Evolutionary conservation across 1,140 invertebrate genomes (phyloP).

Genomic region (Lepidotrigona ventralis): DNA sequence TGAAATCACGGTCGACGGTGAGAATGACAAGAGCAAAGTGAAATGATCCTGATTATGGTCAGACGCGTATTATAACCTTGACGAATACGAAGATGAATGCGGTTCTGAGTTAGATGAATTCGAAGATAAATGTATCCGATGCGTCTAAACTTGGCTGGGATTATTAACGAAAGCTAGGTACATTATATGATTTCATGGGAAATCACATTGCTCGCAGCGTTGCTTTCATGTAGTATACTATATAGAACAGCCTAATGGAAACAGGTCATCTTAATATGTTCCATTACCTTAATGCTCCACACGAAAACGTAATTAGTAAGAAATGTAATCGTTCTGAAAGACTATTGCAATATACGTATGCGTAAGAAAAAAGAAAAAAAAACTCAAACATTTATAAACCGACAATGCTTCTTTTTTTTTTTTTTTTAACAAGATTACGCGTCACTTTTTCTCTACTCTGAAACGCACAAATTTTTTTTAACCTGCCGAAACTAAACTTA

Average conservation of each 20-base stretch:
- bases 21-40: background rate
- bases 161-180: background rate
- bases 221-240: background rate
- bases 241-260: background rate
- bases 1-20: background rate
- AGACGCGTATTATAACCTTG: background rate
- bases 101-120: background rate
- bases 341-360: too few relatives aligned
- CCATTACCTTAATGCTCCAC: background rate
- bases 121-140: slow-evolving; percentile 1
- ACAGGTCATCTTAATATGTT: background rate
- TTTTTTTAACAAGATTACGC: background rate
- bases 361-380: background rate
- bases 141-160: background rate
- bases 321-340: background rate
- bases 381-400: background rate
- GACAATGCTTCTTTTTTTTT: background rate
- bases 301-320: background rate
- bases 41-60: background rate
- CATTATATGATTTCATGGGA: background rate
- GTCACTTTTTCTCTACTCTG: background rate
- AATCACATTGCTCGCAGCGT: slow-evolving; percentile 4
- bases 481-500: background rate
- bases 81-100: background rate
- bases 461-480: background rate